phyloP scores from a whole-genome alignment of 2,113 vertebrate species.

The Elanus axillaris region DNA sequence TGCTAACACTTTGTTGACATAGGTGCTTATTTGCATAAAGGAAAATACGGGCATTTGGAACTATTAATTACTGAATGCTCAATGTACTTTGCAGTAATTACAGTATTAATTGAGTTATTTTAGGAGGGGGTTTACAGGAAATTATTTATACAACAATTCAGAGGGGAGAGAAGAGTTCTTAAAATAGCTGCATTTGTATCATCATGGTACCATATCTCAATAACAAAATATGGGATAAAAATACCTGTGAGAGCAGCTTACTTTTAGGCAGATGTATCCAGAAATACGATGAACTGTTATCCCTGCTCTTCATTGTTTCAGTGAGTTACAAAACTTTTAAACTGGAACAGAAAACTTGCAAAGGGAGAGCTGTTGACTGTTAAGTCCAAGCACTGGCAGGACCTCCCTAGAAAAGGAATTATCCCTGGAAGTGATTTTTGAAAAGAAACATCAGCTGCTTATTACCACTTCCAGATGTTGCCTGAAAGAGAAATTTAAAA shows the following conservation, averaged over 20 bases:
- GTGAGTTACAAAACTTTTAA: not conserved
- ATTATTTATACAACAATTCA: not conserved
- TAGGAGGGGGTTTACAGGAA: not conserved
- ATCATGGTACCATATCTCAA: not conserved
- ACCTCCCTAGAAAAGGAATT: not conserved
- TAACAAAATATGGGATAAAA: not conserved
- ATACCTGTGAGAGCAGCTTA: not conserved
- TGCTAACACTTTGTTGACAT: constrained; percentile 55
- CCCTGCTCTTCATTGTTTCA: not conserved
- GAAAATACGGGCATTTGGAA: constrained; percentile 23
- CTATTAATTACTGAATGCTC: constrained; percentile 42
- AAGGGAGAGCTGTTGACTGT: not conserved
- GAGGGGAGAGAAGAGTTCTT: not conserved
- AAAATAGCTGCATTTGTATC: not conserved
- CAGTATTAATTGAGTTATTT: constrained; percentile 43
- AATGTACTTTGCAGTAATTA: constrained; percentile 22
- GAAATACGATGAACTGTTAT: not conserved
- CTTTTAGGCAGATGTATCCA: not conserved
- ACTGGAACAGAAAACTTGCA: not conserved
- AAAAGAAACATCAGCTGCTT: not conserved
- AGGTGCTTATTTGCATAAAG: constrained; percentile 54
- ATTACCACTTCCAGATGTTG: not conserved
- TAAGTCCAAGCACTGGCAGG: not conserved
- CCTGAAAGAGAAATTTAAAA: not conserved
- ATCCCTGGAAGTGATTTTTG: not conserved